Percentiles rank a stretch among this genome's conserved stretches.
Conservation (phyloP, 2,113 vertebrate genomes). For the Melanostigma gelatinosum region DNA sequence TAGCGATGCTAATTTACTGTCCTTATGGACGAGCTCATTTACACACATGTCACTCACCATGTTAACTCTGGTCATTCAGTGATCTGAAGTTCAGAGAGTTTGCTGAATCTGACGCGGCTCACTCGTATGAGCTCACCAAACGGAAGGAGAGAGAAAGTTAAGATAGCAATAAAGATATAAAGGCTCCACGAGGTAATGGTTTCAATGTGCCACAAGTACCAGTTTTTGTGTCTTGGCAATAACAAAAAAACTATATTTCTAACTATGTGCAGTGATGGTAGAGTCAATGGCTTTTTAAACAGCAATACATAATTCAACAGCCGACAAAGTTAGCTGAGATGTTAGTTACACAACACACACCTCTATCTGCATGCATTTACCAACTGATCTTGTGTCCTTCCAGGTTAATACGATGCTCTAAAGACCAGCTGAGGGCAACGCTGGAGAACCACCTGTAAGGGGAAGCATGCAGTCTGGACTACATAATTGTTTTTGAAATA, state of each 20-base stretch:
- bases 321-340: slow-evolving; percentile 1
- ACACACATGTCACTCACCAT: neutral
- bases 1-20: no score
- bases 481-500: slow-evolving; percentile 24
- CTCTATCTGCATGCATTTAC: neutral
- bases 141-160: no score
- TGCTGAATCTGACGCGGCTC: no score
- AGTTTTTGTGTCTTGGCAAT: neutral
- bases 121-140: no score
- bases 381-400: neutral
- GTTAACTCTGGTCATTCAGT: no score
- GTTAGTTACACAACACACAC: neutral
- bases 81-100: no score
- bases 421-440: neutral
- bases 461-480: neutral
- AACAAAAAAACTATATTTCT: neutral
- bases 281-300: slow-evolving; percentile 43
- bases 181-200: neutral
- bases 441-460: slow-evolving; percentile 2
- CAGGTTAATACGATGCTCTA: neutral
- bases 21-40: no score
- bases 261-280: slow-evolving; percentile 31
- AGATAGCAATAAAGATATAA: neutral
- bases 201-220: neutral
- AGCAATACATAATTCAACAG: slow-evolving; percentile 49